Percentiles rank a stretch among this genome's conserved stretches.
These are phyloP conservation scores for Hephaestus fuliginosus DNA, from an alignment of 2,797 vertebrate species.

Conservation along the genomic window DNA sequence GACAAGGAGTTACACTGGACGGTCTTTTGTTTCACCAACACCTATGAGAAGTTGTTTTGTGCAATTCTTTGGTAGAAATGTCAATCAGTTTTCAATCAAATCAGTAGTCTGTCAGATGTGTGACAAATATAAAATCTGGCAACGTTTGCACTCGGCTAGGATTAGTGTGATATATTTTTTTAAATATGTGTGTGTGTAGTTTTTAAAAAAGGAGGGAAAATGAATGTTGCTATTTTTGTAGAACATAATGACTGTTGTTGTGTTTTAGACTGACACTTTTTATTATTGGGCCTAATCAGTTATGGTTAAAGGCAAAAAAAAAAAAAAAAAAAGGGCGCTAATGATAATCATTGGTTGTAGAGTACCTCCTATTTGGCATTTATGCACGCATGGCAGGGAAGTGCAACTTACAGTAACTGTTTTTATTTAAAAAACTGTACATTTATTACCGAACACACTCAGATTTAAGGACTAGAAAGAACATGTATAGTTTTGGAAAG, in stretches of 20 bases:
- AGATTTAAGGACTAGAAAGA: constrained; percentile 56
- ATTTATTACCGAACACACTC: constrained; percentile 66
- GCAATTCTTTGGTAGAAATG: constrained; percentile 72
- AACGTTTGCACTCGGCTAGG: constrained; percentile 92
- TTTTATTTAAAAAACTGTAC: constrained; percentile 72
- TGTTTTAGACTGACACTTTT: constrained; percentile 77
- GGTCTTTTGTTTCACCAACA: constrained; percentile 57
- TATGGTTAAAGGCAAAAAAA: constrained; percentile 53
- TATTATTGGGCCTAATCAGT: constrained; percentile 65
- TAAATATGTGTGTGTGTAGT: constrained; percentile 76
- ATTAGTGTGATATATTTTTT: constrained; percentile 91
- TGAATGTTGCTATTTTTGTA: constrained; percentile 87
- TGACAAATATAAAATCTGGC: constrained; percentile 88
- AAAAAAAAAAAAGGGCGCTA: constrained; percentile 66
- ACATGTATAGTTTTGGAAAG: constrained; percentile 71
- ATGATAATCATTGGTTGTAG: constrained; percentile 78
- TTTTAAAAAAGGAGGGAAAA: constrained; percentile 65
- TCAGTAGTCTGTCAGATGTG: constrained; percentile 88
- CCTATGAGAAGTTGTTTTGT: constrained; percentile 60
- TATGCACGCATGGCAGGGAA: constrained; percentile 73
- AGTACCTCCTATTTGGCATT: constrained; percentile 76
- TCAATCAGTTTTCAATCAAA: constrained; percentile 75
- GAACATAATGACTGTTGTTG: constrained; percentile 75
- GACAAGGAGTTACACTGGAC: constrained; percentile 76
- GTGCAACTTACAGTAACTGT: constrained; percentile 71